Base-by-base conservation (phyloP, 1,140 invertebrate genomes). In the Eufriesea mexicana region DNA sequence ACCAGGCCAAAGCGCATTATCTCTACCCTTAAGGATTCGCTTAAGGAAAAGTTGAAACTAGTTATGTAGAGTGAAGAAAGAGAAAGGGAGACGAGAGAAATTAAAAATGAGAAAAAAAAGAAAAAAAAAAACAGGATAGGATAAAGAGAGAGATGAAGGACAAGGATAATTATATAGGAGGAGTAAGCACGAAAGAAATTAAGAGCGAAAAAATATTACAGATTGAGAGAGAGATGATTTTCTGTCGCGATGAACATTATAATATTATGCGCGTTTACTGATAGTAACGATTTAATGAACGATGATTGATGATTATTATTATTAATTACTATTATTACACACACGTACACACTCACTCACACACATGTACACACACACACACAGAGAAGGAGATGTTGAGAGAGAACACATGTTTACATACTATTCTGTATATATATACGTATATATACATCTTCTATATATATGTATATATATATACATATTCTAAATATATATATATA, bases 1-100 rank as follows among this genome's bases (percentile, higher is more conserved):
- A 90, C 86, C 90, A 91, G 85, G 92, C 89, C 91, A 91, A 91
- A 90, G 91, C 91, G 92, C 93, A 93, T 93, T 91, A 88, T 91
- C 91, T 94, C 93, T 92, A 57, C 77, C 55, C 45, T 85, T 68
- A 47, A 86, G 72, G 75, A 75, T 64, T 77, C n/a, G 75, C 28
- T 72, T 73, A 61, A 72, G 77, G 79, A 79, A 84, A 75, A 67
- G n/a, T 66, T 57, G 74, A 88, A 76, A 73, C 20, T 88, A 87
- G 79, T 72, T 64, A 73, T 86, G 67, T 88, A 87, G 87, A 86
- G 90, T 84, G 75, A 87, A 91, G 57, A 85, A 85, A 78, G 62
- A 79, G 83, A 87, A 68, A 86, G 77, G 47, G 78, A 84, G 74
- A 79, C 71, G 67, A 88, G 54, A 86, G 66, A 85, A 88, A 79